Evolutionary conservation across 2,113 vertebrate species (phyloP), one percentile per base, ranked within the genome.

Genomic region (Indicator maculatus): DNA sequence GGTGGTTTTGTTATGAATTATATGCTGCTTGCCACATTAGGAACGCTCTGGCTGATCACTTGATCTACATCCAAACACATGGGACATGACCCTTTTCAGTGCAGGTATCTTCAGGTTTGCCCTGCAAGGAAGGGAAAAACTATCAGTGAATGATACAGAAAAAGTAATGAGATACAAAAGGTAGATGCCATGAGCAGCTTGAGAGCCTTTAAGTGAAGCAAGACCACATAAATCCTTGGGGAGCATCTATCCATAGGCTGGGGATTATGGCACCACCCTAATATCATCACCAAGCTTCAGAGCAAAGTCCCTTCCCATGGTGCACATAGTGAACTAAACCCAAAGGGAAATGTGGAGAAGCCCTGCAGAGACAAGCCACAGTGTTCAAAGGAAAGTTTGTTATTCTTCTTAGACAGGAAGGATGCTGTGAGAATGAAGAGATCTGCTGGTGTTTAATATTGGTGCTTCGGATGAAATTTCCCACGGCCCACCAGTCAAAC

Each of bases 301-400:
- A 64, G 30, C 4, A 24, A 72, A 66, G 24, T 21, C 28, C 24
- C 20, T 21, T 65, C 36, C 45, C 30, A 14, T 23, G 16, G 28
- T 11, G 16, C 66, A 20, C 59, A 8, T 59, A 66, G 16, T 47
- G 44, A 83, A 27, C 23, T 27, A 61, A 61, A 83, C 50, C 17
- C 30, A 21, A 69, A 69, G 31, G 47, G n/a, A 73, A 83, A 36
- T 3, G 1, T 17, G 78, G 38, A 47, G 47, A 18, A 17, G 18
- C 16, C n/a, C 41, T 89, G 63, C 41, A 89, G 74, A 24, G 1
- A 0, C 13, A n/a, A 6, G 41, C 36, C 0, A 0, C 33, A 27
- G 27, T 7, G 24, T 39, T 70, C 31, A 53, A 53, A 93, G 4
- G 19, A 24, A 64, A 74, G 11, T 18, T 75, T 3, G 4, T 74